Base-by-base conservation (phyloP, 2,113 vertebrate species). In the Ginglymostoma cirratum region DNA sequence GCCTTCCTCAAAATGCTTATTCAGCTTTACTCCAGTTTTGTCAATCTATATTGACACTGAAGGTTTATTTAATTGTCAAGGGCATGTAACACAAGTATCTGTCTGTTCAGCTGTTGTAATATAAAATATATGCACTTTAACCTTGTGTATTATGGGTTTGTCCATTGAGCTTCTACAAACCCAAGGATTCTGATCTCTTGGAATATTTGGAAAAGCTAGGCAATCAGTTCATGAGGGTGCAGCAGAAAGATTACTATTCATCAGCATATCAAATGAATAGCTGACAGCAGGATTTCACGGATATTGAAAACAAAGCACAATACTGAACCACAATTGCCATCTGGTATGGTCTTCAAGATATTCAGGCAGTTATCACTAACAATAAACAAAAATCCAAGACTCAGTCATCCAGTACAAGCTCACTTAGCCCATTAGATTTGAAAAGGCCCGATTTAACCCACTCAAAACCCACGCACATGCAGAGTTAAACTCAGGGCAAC, bases 221-320 rank as follows among this genome's bases (percentile, higher is more conserved):
- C 2, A 34, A 90, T 30, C 30, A 90, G 48, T 55, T 55, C 8
- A 12, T 90, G 48, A 90, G 2, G 14, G 48, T 90, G 24, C 87
- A 34, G 12, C 27, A 90, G 14, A 61, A 90, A 90, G 30, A 1
- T 48, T 27, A 52, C 45, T 87, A 6, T 15, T 89, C 23, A 34
- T n/a, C 87, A 90, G 27, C 34, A 30, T 90, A 30, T 55, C 34
- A n/a, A 66, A 34, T 66, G 55, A 21, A 15, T 17, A 21, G 27
- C 34, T 92, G 89, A 92, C 89, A 92, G 55, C 15, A 92, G 61
- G 89, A 66, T 92, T 92, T 92, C 17, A 30, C 65, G 89, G 17
- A 21, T 7, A 34, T 92, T 15, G 17, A 66, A 90, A 66, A 66
- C 34, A 52, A n/a, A 34, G 52, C 27, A 89, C 27, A 38, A 7